Conservation (phyloP, 2,113 vertebrate species). For the Entosphenus tridentatus region DNA sequence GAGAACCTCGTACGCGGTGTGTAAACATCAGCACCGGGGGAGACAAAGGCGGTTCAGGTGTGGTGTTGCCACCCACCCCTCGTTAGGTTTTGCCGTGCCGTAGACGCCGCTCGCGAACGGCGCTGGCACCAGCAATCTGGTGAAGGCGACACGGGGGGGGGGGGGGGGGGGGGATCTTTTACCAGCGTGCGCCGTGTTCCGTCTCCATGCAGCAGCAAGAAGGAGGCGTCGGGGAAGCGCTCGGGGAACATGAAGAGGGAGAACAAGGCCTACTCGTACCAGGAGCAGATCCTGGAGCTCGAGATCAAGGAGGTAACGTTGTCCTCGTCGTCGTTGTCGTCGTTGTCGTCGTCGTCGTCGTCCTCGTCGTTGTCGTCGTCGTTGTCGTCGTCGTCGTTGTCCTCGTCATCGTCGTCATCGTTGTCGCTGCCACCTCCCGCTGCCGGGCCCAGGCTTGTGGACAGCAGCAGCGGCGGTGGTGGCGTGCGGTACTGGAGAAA, state of each 20-base stretch:
- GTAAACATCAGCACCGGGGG: background rate
- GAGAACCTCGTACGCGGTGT: no score
- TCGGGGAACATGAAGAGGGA: slow-evolving; percentile 63
- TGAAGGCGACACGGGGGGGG: background rate
- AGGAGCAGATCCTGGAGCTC: slow-evolving; percentile 90
- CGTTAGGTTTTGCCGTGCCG: background rate
- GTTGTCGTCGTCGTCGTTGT: background rate
- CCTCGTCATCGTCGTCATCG: background rate
- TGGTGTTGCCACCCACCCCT: background rate
- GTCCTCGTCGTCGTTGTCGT: background rate
- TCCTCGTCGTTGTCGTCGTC: background rate
- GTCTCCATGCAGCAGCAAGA: slow-evolving; percentile 24
- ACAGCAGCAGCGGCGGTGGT: no score
- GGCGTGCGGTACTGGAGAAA: no score
- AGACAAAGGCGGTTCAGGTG: background rate
- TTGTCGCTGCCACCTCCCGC: no score
- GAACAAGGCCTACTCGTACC: slow-evolving; percentile 92
- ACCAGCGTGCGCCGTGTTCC: background rate
- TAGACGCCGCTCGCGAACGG: background rate
- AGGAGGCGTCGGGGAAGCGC: slow-evolving; percentile 26
- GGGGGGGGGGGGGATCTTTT: background rate
- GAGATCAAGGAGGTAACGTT: slow-evolving; percentile 67
- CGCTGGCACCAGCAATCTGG: background rate
- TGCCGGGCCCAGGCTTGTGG: no score
- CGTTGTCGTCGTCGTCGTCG: background rate